These are phyloP conservation scores for Allobates femoralis DNA, from an alignment of 2,797 vertebrate genomes.

Conservation along the genomic window DNA sequence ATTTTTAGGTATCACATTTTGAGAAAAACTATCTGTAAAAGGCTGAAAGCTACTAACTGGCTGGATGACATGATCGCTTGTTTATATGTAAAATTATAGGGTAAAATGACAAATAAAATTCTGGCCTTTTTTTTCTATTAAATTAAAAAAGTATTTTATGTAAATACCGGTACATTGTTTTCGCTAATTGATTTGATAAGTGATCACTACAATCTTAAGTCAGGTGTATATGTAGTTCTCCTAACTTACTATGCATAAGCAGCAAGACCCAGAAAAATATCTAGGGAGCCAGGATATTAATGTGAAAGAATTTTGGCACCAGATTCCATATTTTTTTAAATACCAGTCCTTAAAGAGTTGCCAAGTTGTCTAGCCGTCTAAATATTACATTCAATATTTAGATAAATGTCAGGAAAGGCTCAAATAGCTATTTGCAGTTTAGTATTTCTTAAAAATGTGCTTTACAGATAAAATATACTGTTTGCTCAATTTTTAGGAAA, in stretches of 20 bases:
- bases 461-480: not conserved
- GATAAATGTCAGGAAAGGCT: constrained; percentile 39
- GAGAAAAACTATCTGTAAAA: no score
- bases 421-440: constrained; percentile 40
- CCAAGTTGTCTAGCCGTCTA: constrained; percentile 58
- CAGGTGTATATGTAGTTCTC: constrained; percentile 29
- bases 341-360: constrained; percentile 49
- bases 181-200: not conserved
- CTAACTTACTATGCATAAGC: constrained; percentile 24
- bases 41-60: no score
- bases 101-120: not conserved
- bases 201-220: not conserved
- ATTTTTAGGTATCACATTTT: no score
- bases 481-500: not conserved
- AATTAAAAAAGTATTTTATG: no score
- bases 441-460: not conserved
- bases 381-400: constrained; percentile 56
- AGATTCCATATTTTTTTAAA: constrained; percentile 40
- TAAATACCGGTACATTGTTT: no score
- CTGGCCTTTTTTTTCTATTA: not conserved
- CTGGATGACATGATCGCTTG: no score
- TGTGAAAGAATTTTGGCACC: constrained; percentile 47
- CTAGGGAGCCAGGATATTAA: constrained; percentile 39
- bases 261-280: constrained; percentile 30
- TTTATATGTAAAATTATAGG: no score